These are phyloP conservation scores for Ciconia maguari DNA, from an alignment of 2,113 vertebrate species.

Conservation along the genomic window DNA sequence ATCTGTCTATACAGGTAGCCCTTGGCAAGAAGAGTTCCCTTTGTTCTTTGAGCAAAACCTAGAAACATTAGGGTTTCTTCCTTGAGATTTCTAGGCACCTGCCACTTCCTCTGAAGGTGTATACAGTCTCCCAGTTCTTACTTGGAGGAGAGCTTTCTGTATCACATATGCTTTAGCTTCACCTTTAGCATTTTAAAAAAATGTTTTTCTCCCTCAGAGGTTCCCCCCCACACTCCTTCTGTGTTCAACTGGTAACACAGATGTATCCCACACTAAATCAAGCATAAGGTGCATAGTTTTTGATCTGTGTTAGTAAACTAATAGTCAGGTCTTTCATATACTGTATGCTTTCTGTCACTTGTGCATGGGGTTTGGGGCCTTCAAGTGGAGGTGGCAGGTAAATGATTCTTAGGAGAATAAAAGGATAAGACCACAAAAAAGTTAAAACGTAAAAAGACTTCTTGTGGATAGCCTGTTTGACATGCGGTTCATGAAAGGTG, in stretches of 20 bases:
- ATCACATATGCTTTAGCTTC: background rate
- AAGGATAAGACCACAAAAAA: conserved; percentile 33
- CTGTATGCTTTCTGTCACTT: background rate
- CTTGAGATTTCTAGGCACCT: background rate
- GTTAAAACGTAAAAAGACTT: background rate
- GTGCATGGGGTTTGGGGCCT: background rate
- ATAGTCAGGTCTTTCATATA: background rate
- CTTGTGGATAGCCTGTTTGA: background rate
- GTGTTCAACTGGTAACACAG: background rate
- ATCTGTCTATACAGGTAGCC: background rate
- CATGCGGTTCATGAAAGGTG: conserved; percentile 33
- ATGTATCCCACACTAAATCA: background rate
- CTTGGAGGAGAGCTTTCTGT: background rate
- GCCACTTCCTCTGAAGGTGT: background rate
- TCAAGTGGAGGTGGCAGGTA: background rate
- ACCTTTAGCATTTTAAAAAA: background rate
- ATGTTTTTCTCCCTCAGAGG: background rate
- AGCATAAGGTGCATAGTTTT: background rate
- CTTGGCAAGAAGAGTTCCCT: background rate
- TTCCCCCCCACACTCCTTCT: background rate
- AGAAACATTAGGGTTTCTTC: background rate
- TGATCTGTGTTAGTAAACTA: background rate
- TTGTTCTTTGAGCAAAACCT: background rate
- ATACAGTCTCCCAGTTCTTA: background rate
- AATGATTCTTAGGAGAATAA: conserved; percentile 21